Evolutionary conservation across 2,113 vertebrate species (phyloP).

Genomic region (Leiothrix lutea): DNA sequence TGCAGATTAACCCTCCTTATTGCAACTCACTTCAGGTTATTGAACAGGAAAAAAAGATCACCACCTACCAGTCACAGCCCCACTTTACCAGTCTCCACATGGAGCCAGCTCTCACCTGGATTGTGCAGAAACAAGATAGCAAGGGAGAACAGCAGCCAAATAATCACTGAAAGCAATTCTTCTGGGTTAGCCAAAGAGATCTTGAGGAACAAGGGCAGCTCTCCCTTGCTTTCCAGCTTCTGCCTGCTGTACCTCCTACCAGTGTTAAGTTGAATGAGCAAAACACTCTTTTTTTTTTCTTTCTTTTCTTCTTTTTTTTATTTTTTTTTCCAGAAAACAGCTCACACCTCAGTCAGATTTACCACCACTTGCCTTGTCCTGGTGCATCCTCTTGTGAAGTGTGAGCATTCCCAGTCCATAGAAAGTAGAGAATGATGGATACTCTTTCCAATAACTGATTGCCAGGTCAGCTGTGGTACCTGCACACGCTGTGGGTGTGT

Average conservation of each 20-base stretch:
- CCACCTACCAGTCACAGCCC: neutral
- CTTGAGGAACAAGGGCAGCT: neutral
- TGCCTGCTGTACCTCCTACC: neutral
- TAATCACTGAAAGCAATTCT: neutral
- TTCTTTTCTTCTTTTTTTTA: neutral
- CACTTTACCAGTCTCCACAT: neutral
- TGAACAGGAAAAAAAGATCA: neutral
- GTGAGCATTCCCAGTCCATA: neutral
- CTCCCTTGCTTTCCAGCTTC: neutral
- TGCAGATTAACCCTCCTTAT: neutral
- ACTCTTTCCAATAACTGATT: neutral
- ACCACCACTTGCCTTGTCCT: neutral
- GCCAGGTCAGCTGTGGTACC: neutral
- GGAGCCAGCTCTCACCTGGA: neutral
- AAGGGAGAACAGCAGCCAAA: neutral
- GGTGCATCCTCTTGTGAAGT: neutral
- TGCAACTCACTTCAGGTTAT: neutral
- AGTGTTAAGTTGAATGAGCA: neutral
- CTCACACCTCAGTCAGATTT: neutral
- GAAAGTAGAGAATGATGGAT: neutral
- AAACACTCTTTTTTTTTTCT: neutral
- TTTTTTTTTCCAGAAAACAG: neutral
- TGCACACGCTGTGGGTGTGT: accelerated
- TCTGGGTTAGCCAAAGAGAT: neutral
- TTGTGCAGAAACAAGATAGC: neutral